Conservation (phyloP, 2,797 vertebrate species). For the Enteromius viviparus region DNA sequence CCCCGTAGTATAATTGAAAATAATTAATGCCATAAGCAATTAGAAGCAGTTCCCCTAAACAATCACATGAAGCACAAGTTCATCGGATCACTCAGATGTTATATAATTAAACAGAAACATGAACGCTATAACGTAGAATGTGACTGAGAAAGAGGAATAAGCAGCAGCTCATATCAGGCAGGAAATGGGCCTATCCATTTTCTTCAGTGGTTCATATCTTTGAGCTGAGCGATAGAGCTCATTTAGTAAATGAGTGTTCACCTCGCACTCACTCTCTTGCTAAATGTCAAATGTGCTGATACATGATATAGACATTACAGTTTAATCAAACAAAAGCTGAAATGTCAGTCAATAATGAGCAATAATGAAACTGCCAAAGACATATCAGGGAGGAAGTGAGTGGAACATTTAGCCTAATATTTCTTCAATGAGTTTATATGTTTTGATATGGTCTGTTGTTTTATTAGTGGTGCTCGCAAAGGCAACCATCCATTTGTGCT, state of each 20-base stretch:
- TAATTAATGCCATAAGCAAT: not conserved
- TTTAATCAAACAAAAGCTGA: slow-evolving; percentile 48
- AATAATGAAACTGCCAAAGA: slow-evolving; percentile 37
- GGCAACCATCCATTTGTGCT: not conserved
- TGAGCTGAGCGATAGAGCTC: slow-evolving; percentile 38
- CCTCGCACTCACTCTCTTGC: slow-evolving; percentile 39
- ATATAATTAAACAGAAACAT: slow-evolving; percentile 7
- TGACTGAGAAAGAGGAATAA: not conserved
- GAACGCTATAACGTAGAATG: not conserved
- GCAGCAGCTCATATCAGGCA: not conserved
- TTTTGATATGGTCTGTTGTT: slow-evolving; percentile 17
- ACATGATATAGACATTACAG: slow-evolving; percentile 36
- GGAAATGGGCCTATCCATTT: slow-evolving; percentile 25
- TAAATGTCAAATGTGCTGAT: slow-evolving; percentile 52
- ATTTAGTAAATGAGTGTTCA: slow-evolving; percentile 46
- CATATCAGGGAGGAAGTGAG: not conserved
- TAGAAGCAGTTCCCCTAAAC: slow-evolving; percentile 7
- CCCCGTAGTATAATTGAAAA: no score
- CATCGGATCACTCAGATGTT: not conserved
- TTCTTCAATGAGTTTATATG: slow-evolving; percentile 21
- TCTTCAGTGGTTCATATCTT: slow-evolving; percentile 35
- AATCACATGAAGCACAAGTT: not conserved
- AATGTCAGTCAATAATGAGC: slow-evolving; percentile 41
- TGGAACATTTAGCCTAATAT: not conserved
- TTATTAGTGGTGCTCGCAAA: slow-evolving; percentile 10